These are phyloP conservation scores for Circaetus cinerascens DNA, from an alignment of 2,113 vertebrate genomes.

Conservation along the genomic window DNA sequence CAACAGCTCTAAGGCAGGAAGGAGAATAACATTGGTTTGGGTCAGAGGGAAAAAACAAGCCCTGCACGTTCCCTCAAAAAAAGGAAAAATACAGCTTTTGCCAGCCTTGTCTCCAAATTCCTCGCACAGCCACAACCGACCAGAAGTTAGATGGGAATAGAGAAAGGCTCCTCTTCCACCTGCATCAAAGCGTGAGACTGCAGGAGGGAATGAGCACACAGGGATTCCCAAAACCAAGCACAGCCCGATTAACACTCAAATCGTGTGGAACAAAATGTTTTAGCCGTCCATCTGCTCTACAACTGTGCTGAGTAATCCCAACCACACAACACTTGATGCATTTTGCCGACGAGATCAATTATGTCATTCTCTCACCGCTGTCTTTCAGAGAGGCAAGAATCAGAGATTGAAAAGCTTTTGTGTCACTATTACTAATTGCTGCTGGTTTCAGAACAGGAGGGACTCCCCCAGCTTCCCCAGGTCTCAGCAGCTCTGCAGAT, in stretches of 20 bases:
- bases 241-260: background rate
- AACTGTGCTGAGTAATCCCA: background rate
- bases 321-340: accelerated
- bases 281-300: background rate
- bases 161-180: background rate
- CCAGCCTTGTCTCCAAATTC: background rate
- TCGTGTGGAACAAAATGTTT: background rate
- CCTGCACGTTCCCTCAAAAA: accelerated
- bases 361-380: too few relatives aligned
- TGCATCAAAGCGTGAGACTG: accelerated
- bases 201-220: background rate
- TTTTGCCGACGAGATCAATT: background rate
- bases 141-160: background rate
- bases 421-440: background rate
- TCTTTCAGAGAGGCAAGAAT: background rate
- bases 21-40: accelerated
- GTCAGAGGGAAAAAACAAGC: background rate
- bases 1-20: background rate
- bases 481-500: background rate
- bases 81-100: background rate
- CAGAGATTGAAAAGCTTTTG: background rate
- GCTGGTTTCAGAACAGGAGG: background rate
- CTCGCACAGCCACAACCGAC: accelerated
- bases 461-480: background rate
- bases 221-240: background rate